These are phyloP conservation scores for Hippoglossus stenolepis DNA, from an alignment of 2,113 vertebrate genomes.

Conservation along the genomic window DNA sequence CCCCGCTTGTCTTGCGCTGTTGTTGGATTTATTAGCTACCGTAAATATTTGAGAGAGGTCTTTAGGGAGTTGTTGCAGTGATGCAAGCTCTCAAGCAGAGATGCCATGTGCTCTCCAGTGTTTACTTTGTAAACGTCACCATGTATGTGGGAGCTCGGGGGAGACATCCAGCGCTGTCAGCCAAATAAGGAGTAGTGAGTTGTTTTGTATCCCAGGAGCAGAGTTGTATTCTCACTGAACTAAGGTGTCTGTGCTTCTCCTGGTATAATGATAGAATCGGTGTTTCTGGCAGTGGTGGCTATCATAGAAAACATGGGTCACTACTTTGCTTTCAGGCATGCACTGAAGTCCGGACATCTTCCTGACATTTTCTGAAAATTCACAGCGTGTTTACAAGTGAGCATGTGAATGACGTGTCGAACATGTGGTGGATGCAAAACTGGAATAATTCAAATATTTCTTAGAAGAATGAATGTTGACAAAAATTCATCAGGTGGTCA, in stretches of 20 bases:
- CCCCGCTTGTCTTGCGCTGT: slow-evolving; percentile 12
- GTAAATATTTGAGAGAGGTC: slow-evolving; percentile 68
- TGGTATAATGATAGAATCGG: too few relatives aligned
- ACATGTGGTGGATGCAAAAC: too few relatives aligned
- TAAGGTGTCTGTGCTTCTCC: background rate
- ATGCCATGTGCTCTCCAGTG: slow-evolving; percentile 47
- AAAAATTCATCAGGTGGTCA: too few relatives aligned
- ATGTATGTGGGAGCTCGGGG: slow-evolving; percentile 30
- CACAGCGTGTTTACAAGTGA: too few relatives aligned
- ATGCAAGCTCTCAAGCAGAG: slow-evolving; percentile 34
- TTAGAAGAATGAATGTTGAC: too few relatives aligned
- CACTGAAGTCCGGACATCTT: too few relatives aligned
- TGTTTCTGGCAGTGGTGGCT: background rate
- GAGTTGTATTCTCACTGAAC: slow-evolving; percentile 1
- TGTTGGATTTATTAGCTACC: slow-evolving; percentile 64
- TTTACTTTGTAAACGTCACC: slow-evolving; percentile 65
- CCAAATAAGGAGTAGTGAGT: slow-evolving; percentile 14
- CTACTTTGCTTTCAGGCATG: too few relatives aligned
- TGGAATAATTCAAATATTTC: too few relatives aligned
- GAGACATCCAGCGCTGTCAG: slow-evolving; percentile 10
- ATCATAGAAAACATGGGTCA: too few relatives aligned
- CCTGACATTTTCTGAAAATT: too few relatives aligned
- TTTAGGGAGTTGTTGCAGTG: slow-evolving; percentile 51
- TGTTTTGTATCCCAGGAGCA: slow-evolving; percentile 6
- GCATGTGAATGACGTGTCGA: too few relatives aligned